phyloP scores from a whole-genome alignment of 2,797 vertebrate species.

The Anguilla anguilla region DNA sequence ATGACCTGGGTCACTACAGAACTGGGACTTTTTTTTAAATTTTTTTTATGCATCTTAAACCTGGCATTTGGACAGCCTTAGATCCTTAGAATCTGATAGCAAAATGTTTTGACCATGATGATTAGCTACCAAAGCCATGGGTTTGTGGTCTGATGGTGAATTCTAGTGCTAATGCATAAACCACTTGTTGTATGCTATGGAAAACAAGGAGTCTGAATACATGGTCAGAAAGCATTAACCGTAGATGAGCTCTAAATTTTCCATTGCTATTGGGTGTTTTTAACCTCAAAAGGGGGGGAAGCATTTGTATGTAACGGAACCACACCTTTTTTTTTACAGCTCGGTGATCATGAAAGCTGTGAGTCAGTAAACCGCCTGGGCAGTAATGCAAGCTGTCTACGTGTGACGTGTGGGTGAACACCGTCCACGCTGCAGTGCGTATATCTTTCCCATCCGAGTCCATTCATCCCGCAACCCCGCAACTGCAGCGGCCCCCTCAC shows the following conservation, averaged over 20 bases:
- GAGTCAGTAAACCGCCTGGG: background rate
- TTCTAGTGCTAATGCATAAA: background rate
- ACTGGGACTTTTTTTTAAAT: background rate
- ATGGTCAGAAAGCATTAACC: background rate
- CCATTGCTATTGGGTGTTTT: background rate
- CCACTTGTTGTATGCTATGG: background rate
- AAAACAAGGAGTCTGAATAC: background rate
- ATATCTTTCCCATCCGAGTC: background rate
- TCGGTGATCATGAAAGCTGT: background rate
- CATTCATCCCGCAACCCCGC: background rate
- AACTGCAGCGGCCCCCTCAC: conserved; percentile 62
- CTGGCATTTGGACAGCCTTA: background rate
- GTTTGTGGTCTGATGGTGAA: background rate
- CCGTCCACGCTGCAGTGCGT: background rate
- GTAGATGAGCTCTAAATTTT: background rate
- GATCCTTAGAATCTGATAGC: background rate
- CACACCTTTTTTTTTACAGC: background rate
- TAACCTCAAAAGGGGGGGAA: background rate
- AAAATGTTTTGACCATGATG: background rate
- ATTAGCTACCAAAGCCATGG: background rate
- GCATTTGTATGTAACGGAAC: too few species aligned
- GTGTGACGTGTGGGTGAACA: background rate
- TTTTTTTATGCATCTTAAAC: background rate
- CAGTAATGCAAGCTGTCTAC: background rate
- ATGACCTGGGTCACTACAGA: background rate